Base-by-base conservation (phyloP, 2,888 invertebrate species). In the Tenthredo amoena region DNA sequence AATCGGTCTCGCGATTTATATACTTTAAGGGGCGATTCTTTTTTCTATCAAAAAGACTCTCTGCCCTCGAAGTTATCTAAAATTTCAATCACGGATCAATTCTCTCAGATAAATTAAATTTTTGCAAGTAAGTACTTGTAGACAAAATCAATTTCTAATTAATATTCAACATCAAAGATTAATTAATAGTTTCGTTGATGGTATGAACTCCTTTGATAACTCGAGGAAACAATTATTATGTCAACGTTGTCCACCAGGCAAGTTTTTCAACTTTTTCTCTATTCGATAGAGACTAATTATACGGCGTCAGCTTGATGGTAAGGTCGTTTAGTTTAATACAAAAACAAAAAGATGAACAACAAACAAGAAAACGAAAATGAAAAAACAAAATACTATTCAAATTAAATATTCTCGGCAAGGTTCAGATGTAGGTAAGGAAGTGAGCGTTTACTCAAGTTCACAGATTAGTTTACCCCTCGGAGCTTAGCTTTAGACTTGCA, bases 381-480 rank as follows among this genome's bases (percentile, higher is more conserved):
- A 62, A 62, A 4, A 74, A 62, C n/a, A 81, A 40, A 40, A 2
- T 26, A 81, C 50, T 81, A 62, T 62, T 26, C 26, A 40, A 26
- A 62, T 62, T 40, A 9, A 81, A 62, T 81, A 81, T 81, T 40
- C 58, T n/a, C 37, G n/a, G 62, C 21, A 62, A 58, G 58, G 81
- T 81, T 81, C 62, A 37, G 81, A 40, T 37, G 81, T 81, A 81
- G n/a, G 62, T 58, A 81, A 62, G 81, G 37, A 62, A 81, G 77
- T 81, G 81, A 81, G 34, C 58, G 62, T 62, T 81, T 81, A 62
- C 81, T 62, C 81, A 40, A 81, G 58, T 58, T 81, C 40, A 62
- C 81, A 81, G 81, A 81, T 81, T 81, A 81, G 81, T 81, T 81
- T 81, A 81, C 62, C 81, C 81, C 50, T 81, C 81, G 62, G 40